Evolutionary conservation across 1,140 invertebrate species (phyloP).

Genomic region (Leptopilina boulardi): DNA sequence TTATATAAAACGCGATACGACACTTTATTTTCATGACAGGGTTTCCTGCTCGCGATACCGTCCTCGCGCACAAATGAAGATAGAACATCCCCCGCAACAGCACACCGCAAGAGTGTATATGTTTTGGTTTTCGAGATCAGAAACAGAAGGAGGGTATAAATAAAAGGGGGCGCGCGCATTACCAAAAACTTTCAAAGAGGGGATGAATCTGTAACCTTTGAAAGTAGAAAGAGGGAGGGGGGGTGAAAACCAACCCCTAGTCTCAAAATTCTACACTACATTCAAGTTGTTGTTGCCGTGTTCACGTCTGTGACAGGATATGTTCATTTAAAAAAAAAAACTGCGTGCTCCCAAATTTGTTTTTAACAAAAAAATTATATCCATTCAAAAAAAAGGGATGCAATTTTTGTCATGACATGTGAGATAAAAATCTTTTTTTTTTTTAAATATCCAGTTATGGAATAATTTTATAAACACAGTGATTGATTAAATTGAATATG

Average conservation of each 20-base stretch:
- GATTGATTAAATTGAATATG: conserved; percentile 46
- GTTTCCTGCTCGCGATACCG: conserved; percentile 46
- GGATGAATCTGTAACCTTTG: conserved; percentile 45
- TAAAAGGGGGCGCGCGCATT: conserved; percentile 61
- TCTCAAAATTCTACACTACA: conserved; percentile 5
- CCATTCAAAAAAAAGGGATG: too few relatives aligned
- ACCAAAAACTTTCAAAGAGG: conserved; percentile 57
- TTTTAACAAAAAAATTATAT: too few relatives aligned
- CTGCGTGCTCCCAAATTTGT: too few relatives aligned
- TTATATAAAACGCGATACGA: conserved; percentile 62
- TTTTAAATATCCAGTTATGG: conserved; percentile 2
- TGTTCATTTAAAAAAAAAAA: too few relatives aligned
- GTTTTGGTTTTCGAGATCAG: conserved; percentile 42
- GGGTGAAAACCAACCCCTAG: neutral
- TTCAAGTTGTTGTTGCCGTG: neutral
- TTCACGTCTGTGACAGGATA: neutral
- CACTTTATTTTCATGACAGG: conserved; percentile 72
- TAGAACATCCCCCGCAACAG: conserved; percentile 61
- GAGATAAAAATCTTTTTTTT: too few relatives aligned
- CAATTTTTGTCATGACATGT: too few relatives aligned
- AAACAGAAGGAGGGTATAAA: conserved; percentile 38
- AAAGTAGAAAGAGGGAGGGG: neutral
- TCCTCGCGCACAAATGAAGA: conserved; percentile 71
- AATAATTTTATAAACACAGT: neutral
- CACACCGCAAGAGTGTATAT: conserved; percentile 19